Percentiles rank a stretch among this genome's conserved stretches.
Conservation (phyloP, 1,140 invertebrate species). For the Gerris buenoi region DNA sequence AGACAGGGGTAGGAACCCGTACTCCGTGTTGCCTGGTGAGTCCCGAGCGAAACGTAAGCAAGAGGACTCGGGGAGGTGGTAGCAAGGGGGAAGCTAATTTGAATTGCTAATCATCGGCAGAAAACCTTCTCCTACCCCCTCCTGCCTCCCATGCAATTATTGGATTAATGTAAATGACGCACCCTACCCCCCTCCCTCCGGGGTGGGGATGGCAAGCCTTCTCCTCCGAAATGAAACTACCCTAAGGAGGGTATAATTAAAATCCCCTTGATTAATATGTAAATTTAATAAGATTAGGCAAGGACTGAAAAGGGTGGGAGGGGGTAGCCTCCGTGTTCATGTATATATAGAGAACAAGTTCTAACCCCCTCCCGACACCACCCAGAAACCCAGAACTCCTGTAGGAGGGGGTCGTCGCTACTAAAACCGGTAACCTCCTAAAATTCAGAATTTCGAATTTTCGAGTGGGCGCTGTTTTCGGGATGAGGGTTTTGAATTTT, state of each 20-base stretch:
- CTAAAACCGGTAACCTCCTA: too few relatives aligned
- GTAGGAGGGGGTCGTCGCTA: too few relatives aligned
- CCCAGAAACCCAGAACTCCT: too few relatives aligned
- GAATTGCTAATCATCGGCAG: slow-evolving; percentile 71
- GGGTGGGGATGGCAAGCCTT: slow-evolving; percentile 15
- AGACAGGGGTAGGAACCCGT: too few relatives aligned
- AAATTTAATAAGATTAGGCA: slow-evolving; percentile 96
- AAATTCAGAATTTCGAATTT: too few relatives aligned
- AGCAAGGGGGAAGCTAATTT: slow-evolving; percentile 49
- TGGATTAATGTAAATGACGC: slow-evolving; percentile 86
- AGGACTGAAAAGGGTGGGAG: slow-evolving; percentile 28
- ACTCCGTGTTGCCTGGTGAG: background rate
- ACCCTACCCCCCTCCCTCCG: slow-evolving; percentile 30
- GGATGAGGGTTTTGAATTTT: too few relatives aligned
- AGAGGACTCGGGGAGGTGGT: too few relatives aligned
- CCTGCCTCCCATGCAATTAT: slow-evolving; percentile 68
- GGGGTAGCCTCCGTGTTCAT: slow-evolving; percentile 26
- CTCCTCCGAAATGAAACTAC: slow-evolving; percentile 22
- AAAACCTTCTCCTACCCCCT: slow-evolving; percentile 42
- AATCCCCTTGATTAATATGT: slow-evolving; percentile 95
- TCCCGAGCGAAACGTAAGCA: slow-evolving; percentile 12
- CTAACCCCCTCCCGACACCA: background rate
- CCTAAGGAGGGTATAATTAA: slow-evolving; percentile 62
- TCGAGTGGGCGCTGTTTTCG: too few relatives aligned
- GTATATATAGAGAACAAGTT: slow-evolving; percentile 19